phyloP scores from a whole-genome alignment of 2,888 invertebrate species.

The Neoascia interrupta region DNA sequence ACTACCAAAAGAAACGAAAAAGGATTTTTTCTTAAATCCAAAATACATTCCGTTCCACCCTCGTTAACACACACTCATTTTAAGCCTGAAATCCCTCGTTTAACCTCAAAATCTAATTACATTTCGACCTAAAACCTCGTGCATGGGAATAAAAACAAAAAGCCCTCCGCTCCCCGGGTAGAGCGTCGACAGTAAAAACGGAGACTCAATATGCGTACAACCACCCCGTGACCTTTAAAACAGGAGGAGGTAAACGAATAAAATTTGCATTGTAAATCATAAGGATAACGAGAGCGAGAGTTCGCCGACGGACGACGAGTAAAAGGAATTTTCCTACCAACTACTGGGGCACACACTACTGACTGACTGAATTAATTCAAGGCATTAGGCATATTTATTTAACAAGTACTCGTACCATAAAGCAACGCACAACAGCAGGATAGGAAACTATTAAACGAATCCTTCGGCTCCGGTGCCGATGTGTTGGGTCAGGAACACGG shows the following conservation, averaged over 20 bases:
- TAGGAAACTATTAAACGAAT: conserved; percentile 21
- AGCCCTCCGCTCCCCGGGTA: background rate
- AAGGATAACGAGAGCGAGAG: conserved; percentile 13
- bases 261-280: conserved; percentile 53
- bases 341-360: conserved; percentile 27
- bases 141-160: conserved; percentile 1
- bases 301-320: too few species aligned
- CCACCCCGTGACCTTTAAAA: conserved; percentile 51
- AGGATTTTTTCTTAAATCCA: too few species aligned
- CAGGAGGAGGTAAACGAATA: background rate
- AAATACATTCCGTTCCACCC: too few species aligned
- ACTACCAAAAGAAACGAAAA: too few species aligned
- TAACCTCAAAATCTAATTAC: conserved; percentile 48
- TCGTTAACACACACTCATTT: background rate
- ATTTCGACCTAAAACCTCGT: conserved; percentile 15
- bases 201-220: conserved; percentile 50
- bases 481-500: too few species aligned
- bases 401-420: conserved; percentile 39
- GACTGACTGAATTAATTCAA: conserved; percentile 44
- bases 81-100: conserved; percentile 6
- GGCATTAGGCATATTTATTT: too few species aligned
- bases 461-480: conserved; percentile 8
- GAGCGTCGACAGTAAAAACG: conserved; percentile 35
- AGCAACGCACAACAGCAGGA: conserved; percentile 13
- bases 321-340: background rate